A percentile compares a stretch with the other conserved stretches of the same genome.
phyloP scores from a whole-genome alignment of 2,113 vertebrate species.

The Delphinapterus leucas region DNA sequence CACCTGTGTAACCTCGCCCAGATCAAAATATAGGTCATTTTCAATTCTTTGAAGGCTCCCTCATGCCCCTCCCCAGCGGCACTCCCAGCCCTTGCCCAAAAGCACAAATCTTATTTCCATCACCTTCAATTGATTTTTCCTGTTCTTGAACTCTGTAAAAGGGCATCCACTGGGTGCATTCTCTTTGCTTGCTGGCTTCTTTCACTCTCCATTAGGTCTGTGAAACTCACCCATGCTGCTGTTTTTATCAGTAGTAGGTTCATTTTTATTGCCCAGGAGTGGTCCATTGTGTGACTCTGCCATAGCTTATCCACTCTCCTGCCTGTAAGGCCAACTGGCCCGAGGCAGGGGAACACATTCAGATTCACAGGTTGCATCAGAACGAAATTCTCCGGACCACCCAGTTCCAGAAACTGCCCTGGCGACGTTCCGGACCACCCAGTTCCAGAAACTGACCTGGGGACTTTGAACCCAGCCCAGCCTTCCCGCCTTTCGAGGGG shows the following conservation, averaged over 20 bases:
- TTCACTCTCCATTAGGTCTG: neutral
- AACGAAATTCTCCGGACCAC: too few species aligned
- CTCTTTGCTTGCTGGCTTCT: neutral
- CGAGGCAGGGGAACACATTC: too few species aligned
- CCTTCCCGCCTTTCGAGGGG: too few species aligned
- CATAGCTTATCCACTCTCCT: neutral
- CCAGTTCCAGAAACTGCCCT: too few species aligned
- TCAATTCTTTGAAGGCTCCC: neutral
- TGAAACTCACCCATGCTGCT: neutral
- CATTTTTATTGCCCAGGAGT: neutral
- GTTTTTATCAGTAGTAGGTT: neutral
- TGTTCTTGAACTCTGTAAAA: neutral
- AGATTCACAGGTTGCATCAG: too few species aligned
- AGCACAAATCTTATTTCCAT: neutral
- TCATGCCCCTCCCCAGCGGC: neutral
- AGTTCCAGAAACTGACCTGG: too few species aligned
- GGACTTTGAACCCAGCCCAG: too few species aligned
- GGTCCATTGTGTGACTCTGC: neutral
- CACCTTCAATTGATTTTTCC: neutral
- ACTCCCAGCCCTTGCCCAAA: neutral
- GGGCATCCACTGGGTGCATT: neutral
- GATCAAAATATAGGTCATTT: neutral
- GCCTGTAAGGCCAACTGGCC: too few species aligned
- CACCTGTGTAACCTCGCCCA: neutral
- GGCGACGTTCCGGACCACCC: too few species aligned